Evolutionary conservation across 2,113 vertebrate genomes (phyloP).

Genomic region (Pampusana beccarii): DNA sequence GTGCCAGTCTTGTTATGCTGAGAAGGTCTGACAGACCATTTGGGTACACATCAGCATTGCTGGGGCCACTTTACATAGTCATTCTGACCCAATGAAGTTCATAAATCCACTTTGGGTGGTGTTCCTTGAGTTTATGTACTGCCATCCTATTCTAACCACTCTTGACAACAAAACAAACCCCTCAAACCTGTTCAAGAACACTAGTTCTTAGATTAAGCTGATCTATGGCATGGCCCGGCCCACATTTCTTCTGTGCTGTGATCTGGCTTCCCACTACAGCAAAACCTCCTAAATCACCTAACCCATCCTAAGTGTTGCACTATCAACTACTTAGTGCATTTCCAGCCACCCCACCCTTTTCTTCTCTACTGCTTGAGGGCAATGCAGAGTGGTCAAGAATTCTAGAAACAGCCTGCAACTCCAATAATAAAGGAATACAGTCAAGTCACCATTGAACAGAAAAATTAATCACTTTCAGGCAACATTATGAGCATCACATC

Average conservation of each 20-base stretch:
- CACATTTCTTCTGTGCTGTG: not conserved
- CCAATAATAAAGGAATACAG: fast-evolving
- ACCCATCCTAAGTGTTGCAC: fast-evolving
- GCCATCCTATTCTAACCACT: not conserved
- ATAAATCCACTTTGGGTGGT: not conserved
- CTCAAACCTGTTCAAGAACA: not conserved
- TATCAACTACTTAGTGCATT: fast-evolving
- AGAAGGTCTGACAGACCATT: too few species aligned
- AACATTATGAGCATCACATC: too few species aligned
- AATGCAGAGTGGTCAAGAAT: not conserved
- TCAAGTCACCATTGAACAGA: too few species aligned
- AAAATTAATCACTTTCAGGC: too few species aligned
- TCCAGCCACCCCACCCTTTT: not conserved
- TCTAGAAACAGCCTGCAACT: not conserved
- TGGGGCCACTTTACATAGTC: fast-evolving
- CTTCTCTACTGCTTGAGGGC: not conserved
- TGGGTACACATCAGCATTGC: not conserved
- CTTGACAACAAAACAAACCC: fast-evolving
- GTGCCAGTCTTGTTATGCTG: fast-evolving
- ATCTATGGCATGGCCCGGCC: not conserved
- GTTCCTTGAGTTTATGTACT: not conserved
- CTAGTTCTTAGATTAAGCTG: not conserved
- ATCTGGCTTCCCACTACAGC: not conserved
- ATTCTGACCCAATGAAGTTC: fast-evolving
- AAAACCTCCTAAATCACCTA: not conserved